Evolutionary conservation across 2,888 invertebrate species (phyloP).

Genomic region (Heterodera filipjevi): DNA sequence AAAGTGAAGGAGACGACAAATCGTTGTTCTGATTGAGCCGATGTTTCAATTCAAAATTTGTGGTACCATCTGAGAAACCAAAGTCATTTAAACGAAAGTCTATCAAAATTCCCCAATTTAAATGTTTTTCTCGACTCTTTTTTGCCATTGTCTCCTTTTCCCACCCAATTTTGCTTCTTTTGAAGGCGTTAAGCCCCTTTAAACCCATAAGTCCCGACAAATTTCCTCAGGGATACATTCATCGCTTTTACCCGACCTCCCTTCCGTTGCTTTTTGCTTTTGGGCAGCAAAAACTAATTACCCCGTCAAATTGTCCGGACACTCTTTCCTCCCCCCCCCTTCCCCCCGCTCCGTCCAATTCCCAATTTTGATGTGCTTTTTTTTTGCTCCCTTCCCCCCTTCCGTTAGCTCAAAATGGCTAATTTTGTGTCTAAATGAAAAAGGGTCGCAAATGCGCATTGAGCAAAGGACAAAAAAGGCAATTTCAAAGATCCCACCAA

Average conservation of each 20-base stretch:
- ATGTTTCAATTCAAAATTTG: background rate
- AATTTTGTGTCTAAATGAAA: background rate
- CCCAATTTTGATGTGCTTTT: conserved; percentile 1
- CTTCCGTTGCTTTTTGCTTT: background rate
- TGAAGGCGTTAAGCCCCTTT: background rate
- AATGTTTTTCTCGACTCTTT: too few relatives aligned
- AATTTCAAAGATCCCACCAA: background rate
- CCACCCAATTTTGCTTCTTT: background rate
- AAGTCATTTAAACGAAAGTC: background rate
- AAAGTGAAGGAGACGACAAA: background rate
- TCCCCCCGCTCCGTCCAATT: background rate
- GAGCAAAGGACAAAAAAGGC: background rate
- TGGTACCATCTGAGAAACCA: background rate
- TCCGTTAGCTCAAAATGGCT: background rate
- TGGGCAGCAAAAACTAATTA: conserved; percentile 17
- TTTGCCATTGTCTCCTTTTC: background rate
- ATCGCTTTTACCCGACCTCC: background rate
- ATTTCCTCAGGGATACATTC: conserved; percentile 15
- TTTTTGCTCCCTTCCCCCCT: background rate
- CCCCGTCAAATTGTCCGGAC: background rate
- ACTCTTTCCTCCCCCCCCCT: background rate
- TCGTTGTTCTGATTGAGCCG: background rate
- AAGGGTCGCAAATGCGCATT: background rate
- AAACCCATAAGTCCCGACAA: background rate
- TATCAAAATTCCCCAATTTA: background rate